Evolutionary conservation across 1,140 invertebrate genomes (phyloP), one percentile per base, ranked within the genome.

Genomic region (Drosophila sturtevanti): DNA sequence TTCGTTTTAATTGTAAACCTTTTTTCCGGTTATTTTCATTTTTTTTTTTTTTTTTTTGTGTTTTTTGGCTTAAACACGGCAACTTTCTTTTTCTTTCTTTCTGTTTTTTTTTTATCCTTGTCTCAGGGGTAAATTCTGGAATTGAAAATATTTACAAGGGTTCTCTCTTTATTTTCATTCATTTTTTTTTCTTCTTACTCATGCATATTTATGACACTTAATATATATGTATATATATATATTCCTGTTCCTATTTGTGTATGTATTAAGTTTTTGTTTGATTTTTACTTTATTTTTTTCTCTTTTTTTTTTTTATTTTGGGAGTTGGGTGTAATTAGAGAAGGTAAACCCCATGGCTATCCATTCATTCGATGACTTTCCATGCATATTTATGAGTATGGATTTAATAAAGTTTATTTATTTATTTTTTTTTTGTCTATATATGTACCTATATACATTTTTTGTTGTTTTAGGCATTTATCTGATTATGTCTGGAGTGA

Each of bases 311-410:
- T 16, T 22, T 54, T 64, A 54, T 44, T 35, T 68, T 44, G 7
- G 41, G 41, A 48, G 16, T 21, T 21, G 41, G 38, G 22, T 34
- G 68, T 89, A 89, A 89, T 89, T 87, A 82, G 64, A 84, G 66
- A 67, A 56, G 56, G 54, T 27, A 54, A 24, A 5, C 14, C 21
- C 63, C 35, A 48, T 52, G 27, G 27, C 6, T 1, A 31, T 41
- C 24, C 34, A 22, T 27, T 11, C 48, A 24, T n/a, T 27, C 51
- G 31, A 51, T 52, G 48, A 69, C 51, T 67, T 72, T 48, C 22
- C 52, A 89, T 87, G 84, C 79, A 89, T 89, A 89, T 89, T 89
- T 84, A 89, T 89, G 84, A 89, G 84, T 89, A 89, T 89, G 77
- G 84, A 89, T 89, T 89, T 89, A 89, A 89, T 89, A 89, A 84